Percentiles rank a stretch among this genome's conserved stretches.
Conservation (phyloP, 2,797 vertebrate species). For the Neomorphus geoffroyi region DNA sequence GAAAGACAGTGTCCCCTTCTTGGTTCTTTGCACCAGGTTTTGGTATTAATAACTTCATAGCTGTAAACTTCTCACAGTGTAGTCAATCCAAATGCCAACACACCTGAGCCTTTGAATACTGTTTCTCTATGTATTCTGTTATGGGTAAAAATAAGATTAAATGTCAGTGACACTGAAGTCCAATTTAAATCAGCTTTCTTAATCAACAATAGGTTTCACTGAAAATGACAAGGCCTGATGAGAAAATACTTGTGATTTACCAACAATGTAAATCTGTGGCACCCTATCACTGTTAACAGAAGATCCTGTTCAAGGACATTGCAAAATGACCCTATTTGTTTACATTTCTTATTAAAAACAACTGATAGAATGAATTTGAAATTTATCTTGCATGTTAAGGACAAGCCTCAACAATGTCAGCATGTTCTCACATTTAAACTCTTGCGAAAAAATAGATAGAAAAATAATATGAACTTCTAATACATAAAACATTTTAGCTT, state of each 20-base stretch:
- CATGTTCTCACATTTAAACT: constrained; percentile 43
- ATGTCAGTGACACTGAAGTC: neutral
- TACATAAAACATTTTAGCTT: neutral
- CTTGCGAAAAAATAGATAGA: neutral
- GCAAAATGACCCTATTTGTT: constrained; percentile 51
- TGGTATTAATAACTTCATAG: neutral
- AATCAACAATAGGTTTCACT: neutral
- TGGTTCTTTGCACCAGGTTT: neutral
- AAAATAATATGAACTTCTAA: neutral
- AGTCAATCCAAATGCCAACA: neutral
- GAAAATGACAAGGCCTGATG: neutral
- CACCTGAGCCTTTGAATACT: neutral
- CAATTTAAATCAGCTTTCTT: neutral
- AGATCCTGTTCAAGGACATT: constrained; percentile 30
- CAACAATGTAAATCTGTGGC: neutral
- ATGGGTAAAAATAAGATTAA: neutral
- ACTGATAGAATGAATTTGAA: constrained; percentile 45
- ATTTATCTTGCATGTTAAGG: constrained; percentile 66
- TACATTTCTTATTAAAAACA: constrained; percentile 64
- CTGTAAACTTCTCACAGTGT: neutral
- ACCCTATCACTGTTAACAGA: neutral
- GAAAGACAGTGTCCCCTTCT: neutral
- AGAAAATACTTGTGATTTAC: constrained; percentile 9
- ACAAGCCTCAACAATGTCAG: constrained; percentile 57
- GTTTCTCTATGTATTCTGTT: neutral